These are phyloP conservation scores for Phenacoccus solenopsis DNA, from an alignment of 1,140 invertebrate genomes.

Conservation along the genomic window DNA sequence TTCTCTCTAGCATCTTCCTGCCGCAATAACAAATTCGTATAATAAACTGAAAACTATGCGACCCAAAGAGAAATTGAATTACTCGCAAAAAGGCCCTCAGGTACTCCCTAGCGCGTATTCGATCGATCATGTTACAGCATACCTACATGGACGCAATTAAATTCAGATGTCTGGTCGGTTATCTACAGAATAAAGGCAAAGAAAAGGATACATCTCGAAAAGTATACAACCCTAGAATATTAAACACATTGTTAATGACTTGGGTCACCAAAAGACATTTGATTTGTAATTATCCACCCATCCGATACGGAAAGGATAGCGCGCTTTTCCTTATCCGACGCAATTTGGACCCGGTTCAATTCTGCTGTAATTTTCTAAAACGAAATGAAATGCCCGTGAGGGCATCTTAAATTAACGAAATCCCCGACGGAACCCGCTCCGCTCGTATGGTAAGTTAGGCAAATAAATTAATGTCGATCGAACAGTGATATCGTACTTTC, in stretches of 20 bases:
- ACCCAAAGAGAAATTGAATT: too few species aligned
- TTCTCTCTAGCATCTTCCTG: too few species aligned
- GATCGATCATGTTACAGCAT: too few species aligned
- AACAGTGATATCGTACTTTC: background rate
- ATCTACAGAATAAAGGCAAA: background rate
- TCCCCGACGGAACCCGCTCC: background rate
- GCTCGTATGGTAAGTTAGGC: background rate
- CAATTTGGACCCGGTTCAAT: constrained; percentile 2
- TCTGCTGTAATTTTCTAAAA: constrained; percentile 11
- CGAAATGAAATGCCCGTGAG: constrained; percentile 6
- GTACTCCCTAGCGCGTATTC: too few species aligned
- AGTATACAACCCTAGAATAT: background rate
- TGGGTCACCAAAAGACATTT: background rate
- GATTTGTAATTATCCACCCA: background rate
- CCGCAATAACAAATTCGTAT: too few species aligned
- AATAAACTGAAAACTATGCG: too few species aligned
- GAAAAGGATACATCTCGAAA: background rate
- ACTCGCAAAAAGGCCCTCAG: too few species aligned
- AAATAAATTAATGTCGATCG: background rate
- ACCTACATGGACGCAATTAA: too few species aligned
- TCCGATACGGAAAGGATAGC: background rate
- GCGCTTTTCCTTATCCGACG: constrained; percentile 5
- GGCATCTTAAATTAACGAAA: constrained; percentile 7
- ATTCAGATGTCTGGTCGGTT: too few species aligned
- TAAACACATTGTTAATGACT: background rate